Evolutionary conservation across 2,888 invertebrate species (phyloP), one percentile per base, ranked within the genome.

Genomic region (Idaea biselata): DNA sequence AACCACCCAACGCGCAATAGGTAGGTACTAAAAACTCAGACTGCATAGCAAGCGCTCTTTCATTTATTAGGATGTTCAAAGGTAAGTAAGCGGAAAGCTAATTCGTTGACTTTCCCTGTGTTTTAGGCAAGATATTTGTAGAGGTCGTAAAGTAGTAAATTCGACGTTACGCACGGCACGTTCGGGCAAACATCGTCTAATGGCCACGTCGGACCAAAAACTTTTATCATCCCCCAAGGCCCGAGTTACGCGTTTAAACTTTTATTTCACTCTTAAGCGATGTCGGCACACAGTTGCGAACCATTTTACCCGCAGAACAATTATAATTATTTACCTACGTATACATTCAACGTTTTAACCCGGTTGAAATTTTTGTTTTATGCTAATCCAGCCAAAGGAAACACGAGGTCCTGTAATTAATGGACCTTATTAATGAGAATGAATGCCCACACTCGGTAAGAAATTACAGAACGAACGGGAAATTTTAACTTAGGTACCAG

Each of bases 181-280:
- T 74, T 69, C 73, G 69, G 64, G 67, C 71, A 79, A 80, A 79
- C 78, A 78, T 74, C 70, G 73, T 73, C 62, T 80, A 78, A 80
- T 78, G 76, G 78, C 74, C 75, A 67, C 77, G 68, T 61, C 71
- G 76, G 73, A 66, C 64, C 71, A 62, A 55, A 79, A 86, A 84
- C 81, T 86, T 84, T 84, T 81, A 81, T 82, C 81, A 83, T 82
- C 81, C 79, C 70, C 77, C 76, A 73, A 70, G 70, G 68, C 69
- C 63, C 67, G 65, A 73, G 75, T 71, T 71, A 68, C 69, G 70
- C 73, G 73, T 75, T 79, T 77, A 78, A 83, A 83, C 80, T 83
- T 85, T 82, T 80, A 82, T 83, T 82, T 78, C 73, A 77, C 75
- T 73, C 75, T 68, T 74, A 74, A 79, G 74, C 75, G 73, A 72